phyloP scores from a whole-genome alignment of 2,797 vertebrate species.

The Onychomys torridus region DNA sequence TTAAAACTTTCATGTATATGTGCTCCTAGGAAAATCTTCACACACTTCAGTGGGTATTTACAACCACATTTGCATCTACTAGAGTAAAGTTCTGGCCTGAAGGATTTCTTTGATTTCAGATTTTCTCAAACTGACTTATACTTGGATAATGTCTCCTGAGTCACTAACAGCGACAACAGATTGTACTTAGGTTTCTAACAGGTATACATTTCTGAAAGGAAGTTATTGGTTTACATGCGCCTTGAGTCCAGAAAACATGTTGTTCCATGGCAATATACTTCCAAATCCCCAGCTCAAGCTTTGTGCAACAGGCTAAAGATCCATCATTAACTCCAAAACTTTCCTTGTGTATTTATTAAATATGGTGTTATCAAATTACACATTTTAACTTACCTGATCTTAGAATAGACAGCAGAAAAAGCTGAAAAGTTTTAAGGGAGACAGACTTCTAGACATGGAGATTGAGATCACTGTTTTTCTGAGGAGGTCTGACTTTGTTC shows the following conservation, averaged over 20 bases:
- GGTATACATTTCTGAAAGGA: neutral
- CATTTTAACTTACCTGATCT: neutral
- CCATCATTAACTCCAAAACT: neutral
- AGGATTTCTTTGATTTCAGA: neutral
- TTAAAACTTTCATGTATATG: neutral
- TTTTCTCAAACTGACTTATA: neutral
- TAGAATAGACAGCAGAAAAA: neutral
- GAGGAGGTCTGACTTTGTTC: neutral
- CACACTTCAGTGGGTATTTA: neutral
- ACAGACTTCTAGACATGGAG: neutral
- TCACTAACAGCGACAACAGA: neutral
- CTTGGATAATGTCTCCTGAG: neutral
- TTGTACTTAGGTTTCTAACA: neutral
- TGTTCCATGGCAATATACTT: neutral
- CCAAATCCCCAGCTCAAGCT: neutral
- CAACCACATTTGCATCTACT: neutral
- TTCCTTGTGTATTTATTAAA: neutral
- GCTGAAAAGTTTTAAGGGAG: neutral
- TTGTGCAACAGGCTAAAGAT: neutral
- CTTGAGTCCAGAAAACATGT: neutral
- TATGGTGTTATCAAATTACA: neutral
- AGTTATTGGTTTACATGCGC: neutral
- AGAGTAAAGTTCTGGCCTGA: neutral
- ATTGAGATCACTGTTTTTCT: neutral
- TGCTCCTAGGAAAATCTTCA: neutral